These are phyloP conservation scores for Alouatta caraya DNA, from an alignment of 2,797 vertebrate species.

Conservation along the genomic window DNA sequence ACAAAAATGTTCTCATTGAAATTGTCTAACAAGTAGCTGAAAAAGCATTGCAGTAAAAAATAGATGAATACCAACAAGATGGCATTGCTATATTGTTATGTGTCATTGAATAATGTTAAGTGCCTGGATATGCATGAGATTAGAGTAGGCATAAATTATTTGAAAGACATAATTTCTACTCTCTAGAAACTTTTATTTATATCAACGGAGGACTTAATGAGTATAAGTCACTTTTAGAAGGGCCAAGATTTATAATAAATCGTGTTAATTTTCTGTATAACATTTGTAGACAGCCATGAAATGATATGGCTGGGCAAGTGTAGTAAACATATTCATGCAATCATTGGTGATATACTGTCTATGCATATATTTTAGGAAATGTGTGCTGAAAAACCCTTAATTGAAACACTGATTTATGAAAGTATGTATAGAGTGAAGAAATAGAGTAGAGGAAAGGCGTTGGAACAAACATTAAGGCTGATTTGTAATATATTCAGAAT, in stretches of 20 bases:
- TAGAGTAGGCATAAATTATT: constrained; percentile 18
- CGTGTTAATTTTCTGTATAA: constrained; percentile 12
- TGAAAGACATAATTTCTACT: not conserved
- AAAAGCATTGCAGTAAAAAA: not conserved
- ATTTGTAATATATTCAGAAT: constrained; percentile 40
- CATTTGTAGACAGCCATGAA: not conserved
- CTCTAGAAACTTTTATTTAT: not conserved
- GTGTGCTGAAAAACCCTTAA: constrained; percentile 1
- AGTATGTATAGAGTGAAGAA: not conserved
- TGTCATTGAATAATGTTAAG: constrained; percentile 25
- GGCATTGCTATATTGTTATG: not conserved
- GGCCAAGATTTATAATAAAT: not conserved
- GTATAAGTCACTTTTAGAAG: not conserved
- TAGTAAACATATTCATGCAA: not conserved
- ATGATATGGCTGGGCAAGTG: not conserved
- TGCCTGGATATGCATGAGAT: not conserved
- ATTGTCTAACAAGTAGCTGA: not conserved
- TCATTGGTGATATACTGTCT: not conserved
- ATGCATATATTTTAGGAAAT: constrained; percentile 31
- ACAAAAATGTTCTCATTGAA: constrained; percentile 11
- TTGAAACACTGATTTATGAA: constrained; percentile 6
- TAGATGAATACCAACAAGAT: not conserved
- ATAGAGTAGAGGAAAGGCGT: not conserved
- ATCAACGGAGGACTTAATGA: not conserved
- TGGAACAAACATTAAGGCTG: constrained; percentile 28